A percentile compares a stretch with the other conserved stretches of the same genome.
Conservation (phyloP, 2,888 invertebrate genomes). For the Andrena dorsata region DNA sequence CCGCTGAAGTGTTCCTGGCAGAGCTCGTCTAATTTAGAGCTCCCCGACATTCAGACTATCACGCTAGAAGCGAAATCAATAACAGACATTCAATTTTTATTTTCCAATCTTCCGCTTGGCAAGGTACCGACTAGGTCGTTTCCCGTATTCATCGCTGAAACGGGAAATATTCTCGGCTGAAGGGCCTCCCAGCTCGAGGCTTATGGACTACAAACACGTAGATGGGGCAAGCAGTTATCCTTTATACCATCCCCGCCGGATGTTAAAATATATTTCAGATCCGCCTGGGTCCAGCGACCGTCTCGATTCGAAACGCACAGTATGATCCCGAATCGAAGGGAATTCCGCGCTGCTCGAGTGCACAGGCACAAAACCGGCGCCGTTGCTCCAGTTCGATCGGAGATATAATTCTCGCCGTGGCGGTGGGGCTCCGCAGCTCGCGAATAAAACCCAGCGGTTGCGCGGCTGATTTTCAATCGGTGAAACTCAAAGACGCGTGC, state of each 20-base stretch:
- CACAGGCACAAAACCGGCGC: slow-evolving; percentile 46
- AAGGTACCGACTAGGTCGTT: slow-evolving; percentile 11
- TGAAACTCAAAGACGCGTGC: slow-evolving; percentile 25
- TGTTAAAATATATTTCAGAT: slow-evolving; percentile 26
- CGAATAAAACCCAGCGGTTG: slow-evolving; percentile 5
- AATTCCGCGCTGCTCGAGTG: slow-evolving; percentile 50
- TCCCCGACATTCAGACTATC: not conserved
- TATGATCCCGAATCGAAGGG: slow-evolving; percentile 3
- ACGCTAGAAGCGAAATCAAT: not conserved
- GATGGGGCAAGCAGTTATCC: slow-evolving; percentile 27
- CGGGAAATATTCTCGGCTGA: slow-evolving; percentile 6
- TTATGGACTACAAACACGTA: slow-evolving; percentile 1
- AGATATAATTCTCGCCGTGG: slow-evolving; percentile 40
- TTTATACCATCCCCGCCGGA: slow-evolving; percentile 16
- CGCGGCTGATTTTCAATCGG: slow-evolving; percentile 31
- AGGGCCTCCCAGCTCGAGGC: not conserved
- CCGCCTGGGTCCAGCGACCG: slow-evolving; percentile 10
- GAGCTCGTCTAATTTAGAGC: not conserved
- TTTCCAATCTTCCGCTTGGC: slow-evolving; percentile 10
- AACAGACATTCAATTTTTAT: not conserved
- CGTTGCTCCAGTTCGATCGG: slow-evolving; percentile 50
- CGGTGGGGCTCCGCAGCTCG: slow-evolving; percentile 23
- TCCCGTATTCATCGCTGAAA: slow-evolving; percentile 3
- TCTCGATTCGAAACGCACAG: slow-evolving; percentile 42
- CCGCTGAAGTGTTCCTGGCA: not conserved